Conservation (phyloP, 92 coral and sea anemone species). For the Epizoanthus stellaris region DNA sequence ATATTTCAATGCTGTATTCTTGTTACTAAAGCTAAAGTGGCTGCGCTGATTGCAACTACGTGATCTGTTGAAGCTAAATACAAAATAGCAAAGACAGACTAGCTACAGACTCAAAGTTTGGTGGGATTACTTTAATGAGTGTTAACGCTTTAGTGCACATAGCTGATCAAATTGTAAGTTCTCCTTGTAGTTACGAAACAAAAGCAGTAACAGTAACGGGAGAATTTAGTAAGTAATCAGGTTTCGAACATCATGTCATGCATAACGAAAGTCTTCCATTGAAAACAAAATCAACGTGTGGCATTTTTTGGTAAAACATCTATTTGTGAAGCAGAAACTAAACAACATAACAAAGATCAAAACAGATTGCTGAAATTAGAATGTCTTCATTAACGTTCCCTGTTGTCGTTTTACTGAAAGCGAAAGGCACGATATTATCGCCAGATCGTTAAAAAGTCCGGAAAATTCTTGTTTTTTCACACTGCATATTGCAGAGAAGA, state of each 20-base stretch:
- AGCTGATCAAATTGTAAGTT: constrained; percentile 12
- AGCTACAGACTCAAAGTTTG: constrained; percentile 24
- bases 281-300: constrained; percentile 43
- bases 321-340: constrained; percentile 25
- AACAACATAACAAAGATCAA: constrained; percentile 7
- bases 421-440: neutral
- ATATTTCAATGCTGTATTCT: neutral
- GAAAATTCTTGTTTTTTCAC: no score
- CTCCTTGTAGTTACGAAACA: neutral
- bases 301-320: constrained; percentile 19
- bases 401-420: no score
- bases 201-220: neutral
- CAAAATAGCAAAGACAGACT: constrained; percentile 4
- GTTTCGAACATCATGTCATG: constrained; percentile 4
- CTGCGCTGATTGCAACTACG: neutral
- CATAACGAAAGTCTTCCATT: neutral
- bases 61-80: neutral
- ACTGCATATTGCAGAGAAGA: no score
- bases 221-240: constrained; percentile 18
- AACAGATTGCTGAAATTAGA: neutral
- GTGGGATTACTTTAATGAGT: constrained; percentile 13
- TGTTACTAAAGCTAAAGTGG: neutral
- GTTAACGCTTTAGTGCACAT: constrained; percentile 18
- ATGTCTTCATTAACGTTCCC: neutral
- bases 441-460: neutral